A percentile compares a stretch with the other conserved stretches of the same genome.
Evolutionary conservation across 1,140 invertebrate species (phyloP).

Genomic region (Lepidotrigona ventralis): DNA sequence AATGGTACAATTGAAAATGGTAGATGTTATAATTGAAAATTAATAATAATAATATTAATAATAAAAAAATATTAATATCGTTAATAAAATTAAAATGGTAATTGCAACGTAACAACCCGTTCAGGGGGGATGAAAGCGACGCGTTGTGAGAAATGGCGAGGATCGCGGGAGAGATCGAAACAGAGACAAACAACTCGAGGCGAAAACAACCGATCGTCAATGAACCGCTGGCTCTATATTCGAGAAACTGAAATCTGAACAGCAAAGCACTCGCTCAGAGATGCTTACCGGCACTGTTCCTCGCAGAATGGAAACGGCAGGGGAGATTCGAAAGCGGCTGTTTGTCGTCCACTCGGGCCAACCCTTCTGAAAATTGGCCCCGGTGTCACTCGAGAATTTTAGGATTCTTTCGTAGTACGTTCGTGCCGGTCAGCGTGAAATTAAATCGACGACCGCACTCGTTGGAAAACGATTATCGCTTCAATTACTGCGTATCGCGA

Average conservation of each 20-base stretch:
- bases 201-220: slow-evolving; percentile 17
- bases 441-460: slow-evolving; percentile 53
- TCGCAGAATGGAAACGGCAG: slow-evolving; percentile 42
- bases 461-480: slow-evolving; percentile 48
- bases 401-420: slow-evolving; percentile 36
- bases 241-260: slow-evolving; percentile 54
- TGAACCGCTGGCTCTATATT: slow-evolving; percentile 36
- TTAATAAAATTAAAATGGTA: too few relatives aligned
- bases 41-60: not conserved
- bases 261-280: slow-evolving; percentile 42
- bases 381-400: slow-evolving; percentile 4
- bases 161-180: not conserved
- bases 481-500: not conserved
- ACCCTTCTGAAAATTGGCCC: slow-evolving; percentile 66
- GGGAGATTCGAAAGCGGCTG: slow-evolving; percentile 68
- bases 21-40: not conserved
- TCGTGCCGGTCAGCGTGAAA: slow-evolving; percentile 47
- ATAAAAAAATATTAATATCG: not conserved
- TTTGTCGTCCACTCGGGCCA: slow-evolving; percentile 69
- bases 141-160: slow-evolving; percentile 1
- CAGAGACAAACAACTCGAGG: slow-evolving; percentile 41
- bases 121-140: not conserved
- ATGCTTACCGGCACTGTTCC: slow-evolving; percentile 51
- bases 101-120: not conserved
- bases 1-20: too few relatives aligned